A percentile compares a stretch with the other conserved stretches of the same genome.
Evolutionary conservation across 2,797 vertebrate species (phyloP).

Genomic region (Leptatherina wallacei): DNA sequence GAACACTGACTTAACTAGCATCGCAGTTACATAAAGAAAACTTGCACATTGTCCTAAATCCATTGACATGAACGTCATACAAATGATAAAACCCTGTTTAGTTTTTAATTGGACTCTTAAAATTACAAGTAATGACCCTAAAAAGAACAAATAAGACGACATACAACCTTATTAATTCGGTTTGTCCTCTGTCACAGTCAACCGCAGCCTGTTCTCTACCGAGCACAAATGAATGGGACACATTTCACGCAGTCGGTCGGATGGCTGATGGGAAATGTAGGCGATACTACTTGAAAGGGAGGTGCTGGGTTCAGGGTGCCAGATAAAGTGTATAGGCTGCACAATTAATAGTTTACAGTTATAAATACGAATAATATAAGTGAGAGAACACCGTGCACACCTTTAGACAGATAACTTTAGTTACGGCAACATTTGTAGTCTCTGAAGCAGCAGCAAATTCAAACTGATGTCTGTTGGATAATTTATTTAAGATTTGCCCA

Average conservation of each 20-base stretch:
- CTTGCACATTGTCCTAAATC: neutral
- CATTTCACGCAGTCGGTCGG: neutral
- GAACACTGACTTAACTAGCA: slow-evolving; percentile 3
- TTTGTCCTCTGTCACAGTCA: slow-evolving; percentile 54
- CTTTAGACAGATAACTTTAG: no score
- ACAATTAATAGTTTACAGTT: no score
- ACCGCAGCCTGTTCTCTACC: slow-evolving; percentile 30
- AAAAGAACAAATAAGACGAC: neutral
- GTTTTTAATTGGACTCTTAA: accelerated
- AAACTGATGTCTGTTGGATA: no score
- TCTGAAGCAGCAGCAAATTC: no score
- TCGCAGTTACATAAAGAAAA: neutral
- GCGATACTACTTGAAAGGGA: neutral
- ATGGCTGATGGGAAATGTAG: slow-evolving; percentile 68
- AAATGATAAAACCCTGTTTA: neutral
- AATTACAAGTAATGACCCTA: neutral
- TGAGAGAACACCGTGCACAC: no score
- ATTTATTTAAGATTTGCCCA: no score
- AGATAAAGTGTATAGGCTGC: no score
- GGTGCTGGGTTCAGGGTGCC: neutral
- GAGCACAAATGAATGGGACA: slow-evolving; percentile 53
- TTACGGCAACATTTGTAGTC: no score
- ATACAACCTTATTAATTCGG: slow-evolving; percentile 55
- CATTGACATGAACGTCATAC: accelerated
- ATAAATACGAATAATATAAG: no score